Base-by-base conservation (phyloP, 2,113 vertebrate genomes). In the Passer domesticus region DNA sequence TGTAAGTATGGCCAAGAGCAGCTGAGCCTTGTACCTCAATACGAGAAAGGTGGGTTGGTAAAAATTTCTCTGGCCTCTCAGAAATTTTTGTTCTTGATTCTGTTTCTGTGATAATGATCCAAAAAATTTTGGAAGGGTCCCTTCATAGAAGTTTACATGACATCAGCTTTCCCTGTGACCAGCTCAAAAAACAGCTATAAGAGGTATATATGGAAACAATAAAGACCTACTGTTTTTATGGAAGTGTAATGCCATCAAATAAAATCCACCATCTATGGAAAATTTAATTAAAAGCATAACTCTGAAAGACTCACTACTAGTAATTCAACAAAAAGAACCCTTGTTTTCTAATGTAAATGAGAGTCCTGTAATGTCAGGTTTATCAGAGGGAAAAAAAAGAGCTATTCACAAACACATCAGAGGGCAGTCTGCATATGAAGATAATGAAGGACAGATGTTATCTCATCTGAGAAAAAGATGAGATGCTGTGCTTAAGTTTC, bases 231-330 rank as follows among this genome's bases (percentile, higher is more conserved):
- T 85, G 35, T 4, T 81, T 81, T 83, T 90, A 96, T 78, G 88
- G 73, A 96, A 94, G 43, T 73, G 59, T 70, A 90, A 90, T 92
- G 67, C 37, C 35, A 89, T 76, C 64, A 95, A 94, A 95, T 85
- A 91, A 92, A 97, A 94, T 83, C 62, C 62, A 86, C 46, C 50
- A 59, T 81, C 60, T 83, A 84, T 58, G 76, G 95, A 90, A 82
- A 89, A 63, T 94, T 94, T 91, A 87, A 95, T 93, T 97, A 88
- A 96, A 96, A 94, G 73, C 55, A 80, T 92, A 87, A 81, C 89
- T 90, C 64, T 44, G 25, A 82, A 86, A 88, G 66, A 83, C 50
- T 62, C 13, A 55, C 63, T 39, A 55, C 35, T 56, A 76, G 56
- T n/a, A 75, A 87, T 72, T 84, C 52, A 91, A 87, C 63, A 95